Conservation (phyloP, 2,797 vertebrate genomes). For the Taenioides sp. region DNA sequence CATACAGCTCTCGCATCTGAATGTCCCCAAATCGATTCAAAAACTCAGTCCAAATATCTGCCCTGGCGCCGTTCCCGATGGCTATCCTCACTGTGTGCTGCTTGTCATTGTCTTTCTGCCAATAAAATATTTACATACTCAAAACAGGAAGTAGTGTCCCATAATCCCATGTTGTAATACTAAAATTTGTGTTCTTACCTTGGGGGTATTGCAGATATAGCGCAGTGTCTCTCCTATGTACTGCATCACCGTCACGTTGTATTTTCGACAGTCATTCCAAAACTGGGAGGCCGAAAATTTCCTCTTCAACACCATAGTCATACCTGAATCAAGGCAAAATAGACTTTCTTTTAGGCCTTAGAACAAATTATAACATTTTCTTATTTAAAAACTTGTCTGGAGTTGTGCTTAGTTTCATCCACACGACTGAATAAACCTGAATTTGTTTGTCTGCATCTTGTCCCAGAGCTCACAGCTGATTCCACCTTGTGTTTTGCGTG, state of each 20-base stretch:
- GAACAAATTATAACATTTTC: too few species aligned
- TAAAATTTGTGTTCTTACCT: conserved; percentile 66
- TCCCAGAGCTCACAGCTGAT: too few species aligned
- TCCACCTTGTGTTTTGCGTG: too few species aligned
- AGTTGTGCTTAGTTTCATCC: too few species aligned
- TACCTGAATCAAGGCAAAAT: conserved; percentile 29
- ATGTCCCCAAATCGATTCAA: conserved; percentile 84
- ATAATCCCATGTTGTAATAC: background rate
- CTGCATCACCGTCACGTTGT: conserved; percentile 88
- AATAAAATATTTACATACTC: background rate
- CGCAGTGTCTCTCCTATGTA: conserved; percentile 91
- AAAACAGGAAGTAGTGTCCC: background rate
- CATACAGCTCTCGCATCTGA: conserved; percentile 84
- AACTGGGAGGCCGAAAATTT: conserved; percentile 94
- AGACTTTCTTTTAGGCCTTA: too few species aligned
- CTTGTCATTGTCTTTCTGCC: conserved; percentile 81
- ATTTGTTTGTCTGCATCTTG: too few species aligned
- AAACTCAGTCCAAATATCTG: conserved; percentile 86
- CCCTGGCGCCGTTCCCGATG: conserved; percentile 85
- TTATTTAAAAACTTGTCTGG: too few species aligned
- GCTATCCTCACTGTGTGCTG: conserved; percentile 85
- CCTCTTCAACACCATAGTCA: conserved; percentile 75
- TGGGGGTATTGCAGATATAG: conserved; percentile 84
- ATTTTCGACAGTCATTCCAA: conserved; percentile 91
- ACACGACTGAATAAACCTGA: too few species aligned